Percentiles rank a stretch among this genome's conserved stretches.
These are phyloP conservation scores for Iselma pallidipennis DNA, from an alignment of 2,888 invertebrate genomes.

Conservation along the genomic window DNA sequence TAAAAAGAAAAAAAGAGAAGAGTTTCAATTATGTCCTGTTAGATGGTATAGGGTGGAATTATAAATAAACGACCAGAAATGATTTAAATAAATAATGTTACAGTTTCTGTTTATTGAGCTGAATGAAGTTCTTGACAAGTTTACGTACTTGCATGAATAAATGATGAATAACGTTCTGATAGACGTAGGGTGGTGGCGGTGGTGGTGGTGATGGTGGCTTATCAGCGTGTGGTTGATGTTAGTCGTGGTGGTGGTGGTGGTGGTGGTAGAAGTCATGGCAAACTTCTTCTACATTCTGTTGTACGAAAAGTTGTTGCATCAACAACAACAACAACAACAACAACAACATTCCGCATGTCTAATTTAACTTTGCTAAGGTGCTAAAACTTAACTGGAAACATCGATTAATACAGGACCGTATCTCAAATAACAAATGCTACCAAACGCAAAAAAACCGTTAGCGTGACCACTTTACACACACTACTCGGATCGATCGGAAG, in stretches of 20 bases:
- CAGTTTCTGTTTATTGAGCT: constrained; percentile 28
- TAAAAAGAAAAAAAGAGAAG: no score
- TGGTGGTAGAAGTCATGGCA: no score
- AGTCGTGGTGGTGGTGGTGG: not conserved
- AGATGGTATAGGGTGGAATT: no score
- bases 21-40: no score
- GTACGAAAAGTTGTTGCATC: not conserved
- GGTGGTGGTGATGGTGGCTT: not conserved
- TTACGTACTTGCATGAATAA: constrained; percentile 28
- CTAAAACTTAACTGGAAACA: constrained; percentile 71
- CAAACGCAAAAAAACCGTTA: no score
- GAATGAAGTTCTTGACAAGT: constrained; percentile 31
- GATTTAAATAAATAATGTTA: constrained; percentile 26
- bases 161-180: constrained; percentile 25
- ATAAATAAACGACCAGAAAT: not conserved
- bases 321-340: not conserved
- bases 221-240: not conserved
- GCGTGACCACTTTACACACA: no score
- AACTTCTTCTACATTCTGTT: no score
- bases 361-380: constrained; percentile 27
- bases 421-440: no score
- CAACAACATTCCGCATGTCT: constrained; percentile 20
- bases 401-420: no score
- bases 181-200: constrained; percentile 3
- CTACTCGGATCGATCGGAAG: constrained; percentile 18